A percentile compares a stretch with the other conserved stretches of the same genome.
Evolutionary conservation across 2,888 invertebrate species (phyloP).

Genomic region (Diogma glabrata): DNA sequence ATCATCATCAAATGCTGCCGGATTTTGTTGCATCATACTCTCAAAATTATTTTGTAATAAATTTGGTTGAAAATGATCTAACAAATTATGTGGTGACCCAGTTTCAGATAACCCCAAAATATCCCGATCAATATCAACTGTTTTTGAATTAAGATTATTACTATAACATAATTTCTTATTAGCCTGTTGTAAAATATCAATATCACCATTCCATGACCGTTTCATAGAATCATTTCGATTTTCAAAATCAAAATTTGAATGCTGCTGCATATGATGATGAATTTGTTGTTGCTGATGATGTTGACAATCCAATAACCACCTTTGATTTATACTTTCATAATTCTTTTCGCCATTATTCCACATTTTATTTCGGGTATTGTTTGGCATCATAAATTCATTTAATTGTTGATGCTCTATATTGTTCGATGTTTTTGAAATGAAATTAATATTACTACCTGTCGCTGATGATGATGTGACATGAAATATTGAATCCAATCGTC

Average conservation of each 20-base stretch:
- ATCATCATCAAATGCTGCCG: conserved; percentile 42
- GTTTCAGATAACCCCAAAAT: conserved; percentile 9
- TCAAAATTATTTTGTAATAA: conserved; percentile 21
- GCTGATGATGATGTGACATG: conserved; percentile 21
- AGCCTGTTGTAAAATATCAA: conserved; percentile 14
- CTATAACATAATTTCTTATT: conserved; percentile 19
- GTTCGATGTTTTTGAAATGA: not conserved
- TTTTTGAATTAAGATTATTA: conserved; percentile 1
- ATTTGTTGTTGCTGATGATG: conserved; percentile 17
- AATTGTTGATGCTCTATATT: not conserved
- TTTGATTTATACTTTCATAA: conserved; percentile 11
- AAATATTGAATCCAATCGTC: conserved; percentile 34
- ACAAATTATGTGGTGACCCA: conserved; percentile 1
- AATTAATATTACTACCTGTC: not conserved
- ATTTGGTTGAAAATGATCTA: conserved; percentile 17
- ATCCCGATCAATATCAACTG: conserved; percentile 10
- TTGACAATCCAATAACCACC: conserved; percentile 19
- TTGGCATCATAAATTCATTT: not conserved
- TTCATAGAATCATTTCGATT: conserved; percentile 15
- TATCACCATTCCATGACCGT: conserved; percentile 20
- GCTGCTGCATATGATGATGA: not conserved
- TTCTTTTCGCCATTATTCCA: not conserved
- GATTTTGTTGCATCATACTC: conserved; percentile 19
- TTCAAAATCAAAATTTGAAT: conserved; percentile 10
- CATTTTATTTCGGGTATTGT: conserved; percentile 4